Percentiles rank a stretch among this genome's conserved stretches.
Conservation (phyloP, 2,113 vertebrate genomes). For the Euleptes europaea region DNA sequence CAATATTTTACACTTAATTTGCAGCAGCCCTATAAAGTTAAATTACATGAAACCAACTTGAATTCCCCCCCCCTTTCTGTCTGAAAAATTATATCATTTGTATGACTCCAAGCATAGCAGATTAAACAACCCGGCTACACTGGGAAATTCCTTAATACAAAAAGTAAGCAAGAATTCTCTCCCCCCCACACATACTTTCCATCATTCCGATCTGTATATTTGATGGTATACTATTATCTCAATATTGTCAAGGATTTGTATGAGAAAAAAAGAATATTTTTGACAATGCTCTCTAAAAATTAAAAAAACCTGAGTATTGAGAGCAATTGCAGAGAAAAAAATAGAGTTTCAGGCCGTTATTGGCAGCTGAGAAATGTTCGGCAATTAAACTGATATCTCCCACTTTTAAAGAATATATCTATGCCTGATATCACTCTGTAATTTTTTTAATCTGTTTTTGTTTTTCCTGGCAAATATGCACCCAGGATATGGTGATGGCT, state of each 20-base stretch:
- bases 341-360: constrained; percentile 45
- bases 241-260: not conserved
- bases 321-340: not conserved
- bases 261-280: constrained; percentile 27
- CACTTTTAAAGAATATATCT: constrained; percentile 25
- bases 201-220: constrained; percentile 20
- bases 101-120: constrained; percentile 1
- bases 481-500: no score
- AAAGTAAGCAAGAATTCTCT: constrained; percentile 11
- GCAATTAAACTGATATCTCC: constrained; percentile 49
- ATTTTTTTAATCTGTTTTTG: not conserved
- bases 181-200: constrained; percentile 23
- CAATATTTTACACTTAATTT: constrained; percentile 52
- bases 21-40: constrained; percentile 34
- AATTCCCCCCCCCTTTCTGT: not conserved
- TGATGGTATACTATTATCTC: constrained; percentile 20
- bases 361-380: constrained; percentile 27
- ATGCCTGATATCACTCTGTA: constrained; percentile 28
- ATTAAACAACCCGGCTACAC: constrained; percentile 15
- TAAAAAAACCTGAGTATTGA: constrained; percentile 9
- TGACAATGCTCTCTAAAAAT: not conserved
- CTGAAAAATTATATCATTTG: constrained; percentile 40
- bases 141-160: constrained; percentile 37
- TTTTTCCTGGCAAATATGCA: constrained; percentile 43
- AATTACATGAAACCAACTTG: constrained; percentile 30